These are phyloP conservation scores for Aphidius colemani DNA, from an alignment of 2,888 invertebrate species.

Conservation along the genomic window DNA sequence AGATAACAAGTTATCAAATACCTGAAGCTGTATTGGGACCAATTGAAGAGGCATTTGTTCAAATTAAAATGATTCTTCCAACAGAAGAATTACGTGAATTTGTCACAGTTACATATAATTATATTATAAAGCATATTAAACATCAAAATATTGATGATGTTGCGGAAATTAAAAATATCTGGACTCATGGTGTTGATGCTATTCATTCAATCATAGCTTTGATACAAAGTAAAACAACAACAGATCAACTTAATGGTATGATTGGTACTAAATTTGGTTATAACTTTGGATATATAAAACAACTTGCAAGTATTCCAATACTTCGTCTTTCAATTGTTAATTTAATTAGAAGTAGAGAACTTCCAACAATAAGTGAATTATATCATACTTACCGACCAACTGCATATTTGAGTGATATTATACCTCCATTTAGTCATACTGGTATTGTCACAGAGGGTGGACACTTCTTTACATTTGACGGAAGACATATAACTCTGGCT, in stretches of 20 bases:
- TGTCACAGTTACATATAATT: slow-evolving; percentile 65
- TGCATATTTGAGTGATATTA: slow-evolving; percentile 64
- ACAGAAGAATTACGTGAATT: slow-evolving; percentile 70
- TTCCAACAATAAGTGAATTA: slow-evolving; percentile 64
- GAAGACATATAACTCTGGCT: slow-evolving; percentile 77
- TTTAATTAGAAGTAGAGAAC: slow-evolving; percentile 66
- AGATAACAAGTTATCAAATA: slow-evolving; percentile 60
- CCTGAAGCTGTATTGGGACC: slow-evolving; percentile 65
- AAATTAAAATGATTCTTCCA: slow-evolving; percentile 67
- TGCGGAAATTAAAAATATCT: slow-evolving; percentile 68
- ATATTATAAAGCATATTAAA: slow-evolving; percentile 60
- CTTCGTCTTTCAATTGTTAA: slow-evolving; percentile 68
- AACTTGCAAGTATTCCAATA: slow-evolving; percentile 65
- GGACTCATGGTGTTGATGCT: slow-evolving; percentile 64
- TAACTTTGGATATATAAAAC: slow-evolving; percentile 55
- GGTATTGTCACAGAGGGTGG: slow-evolving; percentile 79
- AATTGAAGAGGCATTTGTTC: slow-evolving; percentile 64
- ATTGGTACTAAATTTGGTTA: slow-evolving; percentile 57
- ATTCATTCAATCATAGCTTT: slow-evolving; percentile 64
- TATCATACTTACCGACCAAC: slow-evolving; percentile 63
- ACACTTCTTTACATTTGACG: slow-evolving; percentile 89
- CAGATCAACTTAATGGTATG: slow-evolving; percentile 53
- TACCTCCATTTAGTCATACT: slow-evolving; percentile 66
- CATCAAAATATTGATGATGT: slow-evolving; percentile 70
- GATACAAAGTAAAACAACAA: slow-evolving; percentile 57